A percentile compares a stretch with the other conserved stretches of the same genome.
Conservation (phyloP, 2,888 invertebrate genomes). For the Gerris lacustris region DNA sequence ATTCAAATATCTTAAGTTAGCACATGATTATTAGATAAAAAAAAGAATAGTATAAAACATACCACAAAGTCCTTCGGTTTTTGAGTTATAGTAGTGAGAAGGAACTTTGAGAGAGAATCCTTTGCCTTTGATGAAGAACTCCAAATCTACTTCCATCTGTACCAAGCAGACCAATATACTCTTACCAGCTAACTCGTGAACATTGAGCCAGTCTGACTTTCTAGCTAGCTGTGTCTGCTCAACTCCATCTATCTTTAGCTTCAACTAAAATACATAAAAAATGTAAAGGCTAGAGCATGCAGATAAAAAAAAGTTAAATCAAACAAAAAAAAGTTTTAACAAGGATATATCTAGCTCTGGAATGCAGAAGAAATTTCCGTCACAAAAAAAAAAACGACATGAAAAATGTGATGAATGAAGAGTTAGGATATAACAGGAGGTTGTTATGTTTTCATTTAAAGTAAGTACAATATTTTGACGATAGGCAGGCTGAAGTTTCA, state of each 20-base stretch:
- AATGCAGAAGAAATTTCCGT: too few relatives aligned
- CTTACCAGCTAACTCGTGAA: constrained; percentile 46
- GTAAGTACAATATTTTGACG: too few relatives aligned
- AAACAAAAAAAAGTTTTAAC: background rate
- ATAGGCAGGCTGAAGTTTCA: too few relatives aligned
- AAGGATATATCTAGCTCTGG: too few relatives aligned
- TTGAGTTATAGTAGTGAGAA: constrained; percentile 56
- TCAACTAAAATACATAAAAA: constrained; percentile 13
- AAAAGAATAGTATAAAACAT: constrained; percentile 30
- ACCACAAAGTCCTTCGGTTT: constrained; percentile 70
- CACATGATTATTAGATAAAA: too few relatives aligned
- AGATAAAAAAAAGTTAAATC: background rate
- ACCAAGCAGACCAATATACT: constrained; percentile 52
- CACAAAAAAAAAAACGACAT: too few relatives aligned
- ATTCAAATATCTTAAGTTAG: too few relatives aligned
- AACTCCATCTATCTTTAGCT: constrained; percentile 15
- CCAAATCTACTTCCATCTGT: constrained; percentile 59
- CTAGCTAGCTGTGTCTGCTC: constrained; percentile 40
- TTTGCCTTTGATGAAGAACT: constrained; percentile 37
- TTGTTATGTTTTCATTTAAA: too few relatives aligned
- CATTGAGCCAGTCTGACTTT: constrained; percentile 49
- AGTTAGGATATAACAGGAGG: too few relatives aligned
- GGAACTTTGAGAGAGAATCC: constrained; percentile 51
- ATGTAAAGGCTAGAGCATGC: background rate
- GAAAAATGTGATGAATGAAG: too few relatives aligned